Percentiles rank a stretch among this genome's conserved stretches.
These are phyloP conservation scores for Lontra canadensis DNA, from an alignment of 2,113 vertebrate species.

Conservation along the genomic window DNA sequence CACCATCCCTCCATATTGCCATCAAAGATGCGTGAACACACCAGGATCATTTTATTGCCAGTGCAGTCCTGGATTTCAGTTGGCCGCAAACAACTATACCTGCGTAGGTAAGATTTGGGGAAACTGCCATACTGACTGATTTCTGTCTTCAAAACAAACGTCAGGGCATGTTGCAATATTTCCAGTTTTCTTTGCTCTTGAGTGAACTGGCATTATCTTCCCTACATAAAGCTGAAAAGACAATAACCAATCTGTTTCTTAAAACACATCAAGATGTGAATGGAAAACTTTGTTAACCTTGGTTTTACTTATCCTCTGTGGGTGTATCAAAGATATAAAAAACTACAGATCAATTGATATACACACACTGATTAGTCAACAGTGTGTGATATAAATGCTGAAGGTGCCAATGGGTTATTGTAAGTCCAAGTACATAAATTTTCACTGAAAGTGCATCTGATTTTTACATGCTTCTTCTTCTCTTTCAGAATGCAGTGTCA, in stretches of 20 bases:
- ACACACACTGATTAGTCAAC: slow-evolving; percentile 64
- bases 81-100: slow-evolving; percentile 96
- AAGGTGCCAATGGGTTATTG: slow-evolving; percentile 67
- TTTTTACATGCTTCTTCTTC: slow-evolving; percentile 52
- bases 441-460: slow-evolving; percentile 65
- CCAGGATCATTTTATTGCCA: slow-evolving; percentile 96
- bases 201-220: slow-evolving; percentile 15
- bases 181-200: slow-evolving; percentile 28
- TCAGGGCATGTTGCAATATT: background rate
- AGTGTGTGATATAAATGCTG: slow-evolving; percentile 48
- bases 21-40: slow-evolving; percentile 95
- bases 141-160: background rate
- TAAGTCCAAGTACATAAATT: slow-evolving; percentile 69
- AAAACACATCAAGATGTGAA: slow-evolving; percentile 72
- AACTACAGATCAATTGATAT: slow-evolving; percentile 46
- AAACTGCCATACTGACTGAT: background rate
- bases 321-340: background rate
- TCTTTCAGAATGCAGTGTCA: slow-evolving; percentile 73
- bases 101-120: slow-evolving; percentile 91
- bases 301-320: slow-evolving; percentile 32
- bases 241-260: slow-evolving; percentile 53
- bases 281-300: slow-evolving; percentile 47
- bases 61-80: slow-evolving; percentile 93
- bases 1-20: slow-evolving; percentile 90
- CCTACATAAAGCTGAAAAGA: slow-evolving; percentile 57